Evolutionary conservation across 1,140 invertebrate genomes (phyloP), one percentile per base, ranked within the genome.

Genomic region (Heliothis virescens): DNA sequence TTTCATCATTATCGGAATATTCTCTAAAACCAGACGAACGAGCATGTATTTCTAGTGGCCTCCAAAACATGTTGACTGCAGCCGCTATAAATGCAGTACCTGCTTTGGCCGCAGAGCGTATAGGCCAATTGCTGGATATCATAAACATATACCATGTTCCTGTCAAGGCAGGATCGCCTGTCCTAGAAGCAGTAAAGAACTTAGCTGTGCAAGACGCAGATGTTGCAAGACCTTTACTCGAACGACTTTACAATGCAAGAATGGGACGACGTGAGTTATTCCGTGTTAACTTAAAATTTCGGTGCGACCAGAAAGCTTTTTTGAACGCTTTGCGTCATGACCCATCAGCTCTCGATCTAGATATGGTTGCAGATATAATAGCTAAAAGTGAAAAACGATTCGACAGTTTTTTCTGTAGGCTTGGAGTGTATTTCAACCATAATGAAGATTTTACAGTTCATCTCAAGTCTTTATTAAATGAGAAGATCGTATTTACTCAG

Each of bases 391-490:
- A 83, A 71, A 16, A 18, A 15, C 12, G 41, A 53, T 21, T 59
- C 74, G 85, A 91, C 41, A 74, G 76, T 15, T 92, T 91, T 65
- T 29, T 91, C 7, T 82, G 79, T 29, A 82, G 80, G 53, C 60
- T 92, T 9, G 59, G 15, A 11, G n/a, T 91, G 41, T 92, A 90
- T 71, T 92, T 91, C 77, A 76, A 80, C 21, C 89, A 91, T 76
- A 34, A 53, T 3, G 50, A 34, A 3, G 69, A 48, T 55, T 53
- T 72, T 16, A 48, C 15, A 34, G 13, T 9, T 9, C 21, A 55
- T 15, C 21, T 72, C 5, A 16, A 26, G 10, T 1, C 1, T 9
- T 18, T 10, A 7, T 21, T 72, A 55, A n/a, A 55, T 1, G 50
- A 55, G 0, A 55, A 72, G 52, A 53, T 53, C 52, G 5, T 53